These are phyloP conservation scores for Antheraea yamamai DNA, from an alignment of 2,888 invertebrate genomes.

Conservation along the genomic window DNA sequence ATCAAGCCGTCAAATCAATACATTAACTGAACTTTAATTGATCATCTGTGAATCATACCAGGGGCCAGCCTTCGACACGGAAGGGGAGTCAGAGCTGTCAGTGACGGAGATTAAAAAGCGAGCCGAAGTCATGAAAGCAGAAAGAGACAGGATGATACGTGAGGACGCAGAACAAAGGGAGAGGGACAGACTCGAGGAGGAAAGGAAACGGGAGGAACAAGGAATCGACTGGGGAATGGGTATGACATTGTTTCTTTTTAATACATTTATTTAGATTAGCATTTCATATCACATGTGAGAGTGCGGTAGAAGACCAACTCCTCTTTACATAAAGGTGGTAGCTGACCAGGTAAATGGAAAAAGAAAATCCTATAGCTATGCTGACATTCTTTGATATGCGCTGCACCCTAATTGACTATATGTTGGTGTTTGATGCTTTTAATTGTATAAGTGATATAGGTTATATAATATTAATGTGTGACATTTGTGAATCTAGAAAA, in stretches of 20 bases:
- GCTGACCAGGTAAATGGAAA: too few species aligned
- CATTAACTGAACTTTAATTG: background rate
- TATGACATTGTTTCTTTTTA: slow-evolving; percentile 37
- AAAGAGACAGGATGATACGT: slow-evolving; percentile 69
- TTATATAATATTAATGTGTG: too few species aligned
- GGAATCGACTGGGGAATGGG: slow-evolving; percentile 98
- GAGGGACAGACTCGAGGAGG: slow-evolving; percentile 68
- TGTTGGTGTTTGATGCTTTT: too few species aligned
- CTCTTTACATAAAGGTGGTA: too few species aligned
- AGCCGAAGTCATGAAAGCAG: slow-evolving; percentile 69
- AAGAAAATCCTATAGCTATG: too few species aligned
- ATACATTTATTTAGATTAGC: background rate
- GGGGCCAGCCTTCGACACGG: slow-evolving; percentile 93
- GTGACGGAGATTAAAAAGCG: slow-evolving; percentile 88
- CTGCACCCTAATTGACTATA: too few species aligned
- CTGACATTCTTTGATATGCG: too few species aligned
- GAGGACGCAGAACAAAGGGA: slow-evolving; percentile 74
- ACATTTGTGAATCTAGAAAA: too few species aligned
- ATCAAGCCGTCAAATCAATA: too few species aligned
- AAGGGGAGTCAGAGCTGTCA: slow-evolving; percentile 91
- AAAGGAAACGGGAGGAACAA: slow-evolving; percentile 82
- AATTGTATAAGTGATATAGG: too few species aligned
- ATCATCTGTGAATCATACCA: slow-evolving; percentile 38
- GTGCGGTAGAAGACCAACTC: too few species aligned
- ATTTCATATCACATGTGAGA: too few species aligned